Base-by-base conservation (phyloP, 2,113 vertebrate genomes). In the Lipophrys pholis region DNA sequence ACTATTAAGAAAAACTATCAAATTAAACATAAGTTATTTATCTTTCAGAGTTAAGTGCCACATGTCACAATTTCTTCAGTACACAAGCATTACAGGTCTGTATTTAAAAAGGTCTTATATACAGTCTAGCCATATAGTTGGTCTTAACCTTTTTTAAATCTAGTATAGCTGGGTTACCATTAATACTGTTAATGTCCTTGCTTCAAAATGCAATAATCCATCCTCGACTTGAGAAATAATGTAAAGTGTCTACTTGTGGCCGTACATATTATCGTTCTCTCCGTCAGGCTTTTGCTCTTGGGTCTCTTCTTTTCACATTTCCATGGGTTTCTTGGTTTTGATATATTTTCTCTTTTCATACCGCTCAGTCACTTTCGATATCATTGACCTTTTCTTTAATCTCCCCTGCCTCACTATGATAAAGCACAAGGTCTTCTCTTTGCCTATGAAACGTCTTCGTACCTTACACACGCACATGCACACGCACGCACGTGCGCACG, bases 381-480 rank as follows among this genome's bases (percentile, higher is more conserved):
- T 75, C 56, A 50, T 15, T 39, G 30, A 56, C 70, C 39, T 45
- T 49, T 69, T 48, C 75, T 40, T 14, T 61, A 4, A 16, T 30
- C 16, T 40, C n/a, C 16, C 53, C 52, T 6, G 42, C 11, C 10
- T 11, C 51, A 17, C 14, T 2, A 21, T 40, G 38, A 70, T 38
- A 58, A 57, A 41, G 36, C 61, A 60, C 21, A 9, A 5, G 5
- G 21, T 39, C 41, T 7, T 74, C 17, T 40, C 52, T 52, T 30
- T 56, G 59, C 65, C 40, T 60, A 48, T 60, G n/a, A 3, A 55
- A 56, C 39, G 56, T n/a, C n/a, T n/a, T n/a, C n/a, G n/a, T n/a
- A n/a, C n/a, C 21, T 2, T 4, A 30, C 21, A 30, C 21, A 30
- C 21, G 4, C 21, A 30, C 21, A 30, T 4, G 4, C 21, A 30